Percentiles rank a stretch among this genome's conserved stretches.
These are phyloP conservation scores for Aporophyla lueneburgensis DNA, from an alignment of 2,888 invertebrate genomes.

Conservation along the genomic window DNA sequence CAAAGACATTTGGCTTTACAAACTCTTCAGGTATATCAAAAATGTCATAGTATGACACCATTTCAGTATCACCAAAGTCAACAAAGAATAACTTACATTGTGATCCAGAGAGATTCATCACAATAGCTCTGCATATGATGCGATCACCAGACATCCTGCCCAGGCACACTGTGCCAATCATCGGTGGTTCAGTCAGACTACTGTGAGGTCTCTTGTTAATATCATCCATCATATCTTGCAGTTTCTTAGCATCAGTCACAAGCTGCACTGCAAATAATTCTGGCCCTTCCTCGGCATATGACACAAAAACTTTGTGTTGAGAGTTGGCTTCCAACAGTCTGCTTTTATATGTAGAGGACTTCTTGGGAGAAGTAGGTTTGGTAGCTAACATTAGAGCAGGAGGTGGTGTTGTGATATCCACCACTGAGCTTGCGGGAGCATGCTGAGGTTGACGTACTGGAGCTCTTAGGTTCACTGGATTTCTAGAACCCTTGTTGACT, in stretches of 20 bases:
- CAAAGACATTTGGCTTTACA: constrained; percentile 93
- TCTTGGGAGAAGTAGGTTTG: constrained; percentile 82
- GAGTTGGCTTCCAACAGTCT: constrained; percentile 85
- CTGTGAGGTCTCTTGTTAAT: constrained; percentile 92
- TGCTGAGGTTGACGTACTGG: constrained; percentile 83
- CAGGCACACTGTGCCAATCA: constrained; percentile 94
- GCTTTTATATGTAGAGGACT: constrained; percentile 90
- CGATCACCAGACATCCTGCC: constrained; percentile 93
- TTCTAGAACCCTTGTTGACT: constrained; percentile 81
- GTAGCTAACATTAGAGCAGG: constrained; percentile 64
- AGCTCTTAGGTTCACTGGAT: constrained; percentile 80
- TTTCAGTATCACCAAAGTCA: constrained; percentile 95
- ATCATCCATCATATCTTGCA: constrained; percentile 93
- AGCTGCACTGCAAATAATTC: constrained; percentile 94
- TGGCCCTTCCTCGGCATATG: constrained; percentile 95
- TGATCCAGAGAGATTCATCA: constrained; percentile 93
- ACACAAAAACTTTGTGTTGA: constrained; percentile 93
- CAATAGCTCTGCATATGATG: constrained; percentile 94
- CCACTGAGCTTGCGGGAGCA: constrained; percentile 57
- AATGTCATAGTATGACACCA: constrained; percentile 93
- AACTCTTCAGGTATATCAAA: constrained; percentile 94
- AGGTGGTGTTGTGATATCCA: constrained; percentile 58
- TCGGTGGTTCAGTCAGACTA: constrained; percentile 92
- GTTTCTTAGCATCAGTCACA: constrained; percentile 90
- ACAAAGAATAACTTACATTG: constrained; percentile 95